phyloP scores from a whole-genome alignment of 2,797 vertebrate genomes.

The Sarcoramphus papa region DNA sequence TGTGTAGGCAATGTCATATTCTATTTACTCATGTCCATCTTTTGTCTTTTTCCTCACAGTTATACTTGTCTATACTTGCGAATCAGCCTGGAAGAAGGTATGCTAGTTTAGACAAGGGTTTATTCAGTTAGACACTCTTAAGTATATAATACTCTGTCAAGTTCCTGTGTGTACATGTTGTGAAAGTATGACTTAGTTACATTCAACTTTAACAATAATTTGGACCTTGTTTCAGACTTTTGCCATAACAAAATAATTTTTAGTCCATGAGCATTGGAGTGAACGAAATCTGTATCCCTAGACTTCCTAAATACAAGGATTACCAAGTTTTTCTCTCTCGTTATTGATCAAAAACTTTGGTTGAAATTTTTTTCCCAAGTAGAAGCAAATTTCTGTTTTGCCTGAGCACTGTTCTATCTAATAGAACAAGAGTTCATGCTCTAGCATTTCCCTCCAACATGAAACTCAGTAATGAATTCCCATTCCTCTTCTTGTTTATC shows the following conservation, averaged over 20 bases:
- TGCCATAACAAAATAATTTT: background rate
- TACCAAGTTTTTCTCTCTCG: background rate
- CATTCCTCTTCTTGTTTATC: background rate
- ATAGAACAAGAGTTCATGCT: background rate
- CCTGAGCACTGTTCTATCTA: background rate
- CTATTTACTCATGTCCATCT: background rate
- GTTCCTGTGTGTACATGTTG: background rate
- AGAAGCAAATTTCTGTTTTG: background rate
- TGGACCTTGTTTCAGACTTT: background rate
- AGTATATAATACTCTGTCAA: background rate
- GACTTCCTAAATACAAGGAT: background rate
- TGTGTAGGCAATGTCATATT: background rate
- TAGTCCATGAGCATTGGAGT: background rate
- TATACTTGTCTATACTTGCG: background rate
- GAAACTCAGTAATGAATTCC: background rate
- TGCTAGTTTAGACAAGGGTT: background rate
- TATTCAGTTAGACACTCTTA: background rate
- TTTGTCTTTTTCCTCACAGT: background rate
- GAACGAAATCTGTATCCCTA: background rate
- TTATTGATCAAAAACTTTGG: rapidly evolving
- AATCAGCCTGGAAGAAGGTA: background rate
- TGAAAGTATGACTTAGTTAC: background rate
- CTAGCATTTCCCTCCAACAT: background rate
- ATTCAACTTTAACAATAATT: background rate
- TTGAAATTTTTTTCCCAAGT: background rate